Evolutionary conservation across 1,140 invertebrate species (phyloP).

Genomic region (Metopolophium dirhodum): DNA sequence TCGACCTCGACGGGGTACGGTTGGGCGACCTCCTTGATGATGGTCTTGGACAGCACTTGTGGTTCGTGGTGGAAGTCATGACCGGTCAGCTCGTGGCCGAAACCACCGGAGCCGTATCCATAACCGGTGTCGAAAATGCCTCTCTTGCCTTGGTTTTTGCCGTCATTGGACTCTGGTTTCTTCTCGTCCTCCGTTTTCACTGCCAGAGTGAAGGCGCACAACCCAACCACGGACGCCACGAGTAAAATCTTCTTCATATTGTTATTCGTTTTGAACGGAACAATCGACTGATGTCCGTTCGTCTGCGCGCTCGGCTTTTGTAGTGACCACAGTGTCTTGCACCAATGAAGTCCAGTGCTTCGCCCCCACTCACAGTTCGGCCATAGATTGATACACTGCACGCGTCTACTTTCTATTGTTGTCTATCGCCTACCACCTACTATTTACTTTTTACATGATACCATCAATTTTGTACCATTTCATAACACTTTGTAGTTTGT

Average conservation of each 20-base stretch:
- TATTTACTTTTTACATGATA: not conserved
- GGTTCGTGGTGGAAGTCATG: slow-evolving; percentile 38
- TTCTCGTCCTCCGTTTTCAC: not conserved
- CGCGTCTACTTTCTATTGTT: not conserved
- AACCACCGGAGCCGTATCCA: not conserved
- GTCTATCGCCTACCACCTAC: not conserved
- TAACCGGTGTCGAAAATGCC: not conserved
- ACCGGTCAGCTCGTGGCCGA: not conserved
- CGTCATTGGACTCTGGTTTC: not conserved
- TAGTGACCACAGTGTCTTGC: slow-evolving; percentile 59
- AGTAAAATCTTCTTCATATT: not conserved
- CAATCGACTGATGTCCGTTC: slow-evolving; percentile 1
- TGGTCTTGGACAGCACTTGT: slow-evolving; percentile 58
- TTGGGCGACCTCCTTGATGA: slow-evolving; percentile 58
- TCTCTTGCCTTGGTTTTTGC: slow-evolving; percentile 31
- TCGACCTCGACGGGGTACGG: slow-evolving; percentile 58
- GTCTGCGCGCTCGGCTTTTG: slow-evolving; percentile 61
- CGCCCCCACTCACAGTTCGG: not conserved
- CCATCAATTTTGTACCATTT: not conserved
- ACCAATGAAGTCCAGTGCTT: not conserved
- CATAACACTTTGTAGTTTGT: not conserved
- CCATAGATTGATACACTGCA: not conserved
- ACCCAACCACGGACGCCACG: not conserved
- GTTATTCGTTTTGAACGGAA: slow-evolving; percentile 58
- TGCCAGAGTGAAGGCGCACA: not conserved